Conservation (phyloP, 2,113 vertebrate species). For the Acrocephalus kingi region DNA sequence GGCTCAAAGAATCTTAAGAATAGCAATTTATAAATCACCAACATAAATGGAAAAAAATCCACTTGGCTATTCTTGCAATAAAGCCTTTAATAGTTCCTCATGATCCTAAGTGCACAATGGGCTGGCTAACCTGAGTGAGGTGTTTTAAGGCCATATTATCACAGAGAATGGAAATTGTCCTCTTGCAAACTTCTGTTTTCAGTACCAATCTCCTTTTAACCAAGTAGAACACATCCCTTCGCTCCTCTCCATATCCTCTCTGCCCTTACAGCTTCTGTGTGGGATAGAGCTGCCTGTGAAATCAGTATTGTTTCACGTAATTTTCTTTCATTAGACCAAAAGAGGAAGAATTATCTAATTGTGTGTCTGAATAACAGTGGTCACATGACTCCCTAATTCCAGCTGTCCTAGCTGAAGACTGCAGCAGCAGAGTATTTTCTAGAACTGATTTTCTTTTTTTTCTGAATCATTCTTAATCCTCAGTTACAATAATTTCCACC, state of each 20-base stretch:
- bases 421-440: background rate
- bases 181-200: background rate
- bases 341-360: background rate
- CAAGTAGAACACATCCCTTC: background rate
- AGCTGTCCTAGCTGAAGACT: background rate
- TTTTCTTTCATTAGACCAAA: background rate
- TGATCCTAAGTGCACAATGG: background rate
- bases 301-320: background rate
- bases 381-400: background rate
- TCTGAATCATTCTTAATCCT: background rate
- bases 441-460: background rate
- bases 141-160: background rate
- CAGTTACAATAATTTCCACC: background rate
- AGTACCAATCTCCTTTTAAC: background rate
- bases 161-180: background rate
- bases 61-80: background rate
- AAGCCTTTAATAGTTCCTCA: background rate
- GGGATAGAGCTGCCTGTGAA: background rate
- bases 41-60: background rate
- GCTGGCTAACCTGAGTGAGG: background rate
- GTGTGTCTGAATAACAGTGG: background rate
- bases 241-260: background rate
- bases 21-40: background rate
- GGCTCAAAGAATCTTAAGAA: background rate
- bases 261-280: background rate